Evolutionary conservation across 2,888 invertebrate species (phyloP), one percentile per base, ranked within the genome.

Genomic region (Torymus tubicola): DNA sequence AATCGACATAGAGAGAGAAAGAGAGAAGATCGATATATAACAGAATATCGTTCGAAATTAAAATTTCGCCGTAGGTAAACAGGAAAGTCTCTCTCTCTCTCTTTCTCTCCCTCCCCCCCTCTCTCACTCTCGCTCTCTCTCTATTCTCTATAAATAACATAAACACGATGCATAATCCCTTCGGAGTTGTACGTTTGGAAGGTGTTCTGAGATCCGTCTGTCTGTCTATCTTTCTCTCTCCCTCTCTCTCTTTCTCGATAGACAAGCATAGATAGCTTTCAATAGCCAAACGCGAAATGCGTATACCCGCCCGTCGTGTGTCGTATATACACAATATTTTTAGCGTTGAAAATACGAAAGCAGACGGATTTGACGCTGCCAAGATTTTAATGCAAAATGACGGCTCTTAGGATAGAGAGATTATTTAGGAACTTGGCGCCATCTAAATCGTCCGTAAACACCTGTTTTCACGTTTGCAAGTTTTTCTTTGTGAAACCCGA

Each of bases 131-230:
- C n/a, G n/a, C n/a, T n/a, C n/a, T n/a, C n/a, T n/a, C n/a, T n/a
- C n/a, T n/a, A n/a, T n/a, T n/a, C 13, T 77, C 80, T 83, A 83
- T 81, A 80, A 81, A 83, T 84, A 84, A 31, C 31, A 31, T 31
- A 31, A 3, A 8, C 31, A 61, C 75, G 16, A 13, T 61, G 18
- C 60, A 80, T 74, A 81, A 80, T 84, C 16, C 24, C 31, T 61
- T 55, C 58, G 55, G 74, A 69, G 77, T 69, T 31, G 31, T 31
- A 8, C 31, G 31, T 24, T 79, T 79, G 79, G 78, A 78, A 72
- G 21, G 52, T 63, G 64, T 72, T 67, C 78, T 73, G 73, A 80
- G 58, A 74, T 79, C 2, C 3, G 24, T 31, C 31, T 31, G 2
- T 31, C 31, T 31, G 0, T 31, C 31, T 31, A 2, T 42, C 42